Conservation (phyloP, 1,140 invertebrate species). For the Drosophila pandora region DNA sequence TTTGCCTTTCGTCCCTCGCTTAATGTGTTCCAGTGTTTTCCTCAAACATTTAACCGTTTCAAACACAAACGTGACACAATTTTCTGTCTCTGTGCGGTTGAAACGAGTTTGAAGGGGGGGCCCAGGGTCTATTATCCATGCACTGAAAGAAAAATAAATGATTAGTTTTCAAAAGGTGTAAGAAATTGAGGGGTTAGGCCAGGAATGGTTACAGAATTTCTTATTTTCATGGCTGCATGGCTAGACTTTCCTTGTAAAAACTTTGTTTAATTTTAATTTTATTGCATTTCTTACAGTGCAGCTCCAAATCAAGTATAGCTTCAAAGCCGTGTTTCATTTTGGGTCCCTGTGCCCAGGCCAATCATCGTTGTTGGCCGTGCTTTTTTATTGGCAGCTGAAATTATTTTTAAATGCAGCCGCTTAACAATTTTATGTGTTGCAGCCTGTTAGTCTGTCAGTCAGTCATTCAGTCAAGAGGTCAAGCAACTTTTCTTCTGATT, state of each 20-base stretch:
- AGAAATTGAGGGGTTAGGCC: no score
- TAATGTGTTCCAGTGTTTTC: slow-evolving; percentile 39
- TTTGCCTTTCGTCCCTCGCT: slow-evolving; percentile 17
- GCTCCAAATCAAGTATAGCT: background rate
- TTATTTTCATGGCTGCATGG: no score
- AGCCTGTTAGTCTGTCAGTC: slow-evolving; percentile 39
- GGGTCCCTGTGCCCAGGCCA: slow-evolving; percentile 40
- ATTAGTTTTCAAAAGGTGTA: background rate
- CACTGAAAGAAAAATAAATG: slow-evolving; percentile 3
- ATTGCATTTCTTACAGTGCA: background rate
- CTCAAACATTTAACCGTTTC: slow-evolving; percentile 57
- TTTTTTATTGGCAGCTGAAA: slow-evolving; percentile 79
- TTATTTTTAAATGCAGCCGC: slow-evolving; percentile 81
- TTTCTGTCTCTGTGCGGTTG: slow-evolving; percentile 66
- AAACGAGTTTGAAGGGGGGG: slow-evolving; percentile 60
- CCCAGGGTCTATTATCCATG: slow-evolving; percentile 48
- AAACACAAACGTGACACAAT: slow-evolving; percentile 75
- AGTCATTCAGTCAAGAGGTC: slow-evolving; percentile 69
- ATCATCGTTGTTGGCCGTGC: slow-evolving; percentile 44
- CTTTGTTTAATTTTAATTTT: background rate
- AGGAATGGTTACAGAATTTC: no score
- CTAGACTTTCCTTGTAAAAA: background rate
- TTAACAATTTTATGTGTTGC: slow-evolving; percentile 76
- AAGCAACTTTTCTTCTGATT: slow-evolving; percentile 73
- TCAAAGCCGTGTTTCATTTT: slow-evolving; percentile 1